These are phyloP conservation scores for Caenorhabditis brenneri DNA, from an alignment of 1,140 invertebrate species.

Conservation along the genomic window DNA sequence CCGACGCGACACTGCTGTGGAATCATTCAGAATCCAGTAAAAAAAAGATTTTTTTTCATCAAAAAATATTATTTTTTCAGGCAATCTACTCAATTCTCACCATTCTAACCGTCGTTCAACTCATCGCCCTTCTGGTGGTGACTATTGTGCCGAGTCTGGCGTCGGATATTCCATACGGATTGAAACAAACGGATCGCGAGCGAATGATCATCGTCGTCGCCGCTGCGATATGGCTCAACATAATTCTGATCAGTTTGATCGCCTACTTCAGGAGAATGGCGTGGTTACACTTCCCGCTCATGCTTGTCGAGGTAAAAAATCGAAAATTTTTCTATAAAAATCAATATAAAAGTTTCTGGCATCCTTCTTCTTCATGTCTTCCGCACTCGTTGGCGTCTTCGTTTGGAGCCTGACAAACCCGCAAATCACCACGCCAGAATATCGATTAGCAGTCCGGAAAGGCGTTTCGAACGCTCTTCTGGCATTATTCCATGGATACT, in stretches of 20 bases:
- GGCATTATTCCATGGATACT: not conserved
- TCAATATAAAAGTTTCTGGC: too few relatives aligned
- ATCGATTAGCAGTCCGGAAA: not conserved
- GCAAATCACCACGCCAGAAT: not conserved
- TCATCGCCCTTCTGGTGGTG: not conserved
- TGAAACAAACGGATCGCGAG: not conserved
- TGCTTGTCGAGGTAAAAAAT: not conserved
- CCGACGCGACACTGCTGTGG: conserved; percentile 3
- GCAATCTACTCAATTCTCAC: not conserved
- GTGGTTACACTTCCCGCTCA: not conserved
- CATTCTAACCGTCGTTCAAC: not conserved
- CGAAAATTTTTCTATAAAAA: not conserved
- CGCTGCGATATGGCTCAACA: not conserved
- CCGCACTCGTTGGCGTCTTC: too few relatives aligned
- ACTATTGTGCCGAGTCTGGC: not conserved
- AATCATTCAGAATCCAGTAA: not conserved
- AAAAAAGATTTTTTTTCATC: not conserved
- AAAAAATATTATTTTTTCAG: not conserved
- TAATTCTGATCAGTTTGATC: not conserved
- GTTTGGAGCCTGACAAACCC: too few relatives aligned
- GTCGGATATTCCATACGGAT: too few relatives aligned
- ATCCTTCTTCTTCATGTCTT: too few relatives aligned
- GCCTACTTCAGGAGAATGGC: not conserved
- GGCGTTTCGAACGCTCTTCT: not conserved
- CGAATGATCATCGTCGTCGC: not conserved